Base-by-base conservation (phyloP, 1,140 invertebrate genomes). In the Marisa cornuarietis region DNA sequence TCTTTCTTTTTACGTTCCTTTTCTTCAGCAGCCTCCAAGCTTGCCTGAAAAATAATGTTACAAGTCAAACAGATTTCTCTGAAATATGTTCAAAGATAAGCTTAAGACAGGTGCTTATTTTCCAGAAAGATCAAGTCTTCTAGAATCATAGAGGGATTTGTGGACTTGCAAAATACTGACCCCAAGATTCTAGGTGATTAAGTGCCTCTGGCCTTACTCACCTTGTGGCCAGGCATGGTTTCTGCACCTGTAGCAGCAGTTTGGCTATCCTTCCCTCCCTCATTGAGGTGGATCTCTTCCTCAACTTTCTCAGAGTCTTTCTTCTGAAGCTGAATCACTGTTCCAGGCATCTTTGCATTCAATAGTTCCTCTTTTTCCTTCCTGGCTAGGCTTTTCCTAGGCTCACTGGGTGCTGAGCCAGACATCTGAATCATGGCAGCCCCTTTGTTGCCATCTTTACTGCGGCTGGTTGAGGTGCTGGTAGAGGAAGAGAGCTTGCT, bases 221-320 rank as follows among this genome's bases (percentile, higher is more conserved):
- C 85, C 81, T 84, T 86, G 51, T 86, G 84, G 26, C 85, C 85
- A 22, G 75, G 71, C 72, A 84, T 65, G 76, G 73, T 83, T 18
- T 83, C 83, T 62, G 82, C 68, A 11, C 42, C 76, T 69, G 63
- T 62, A 42, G 79, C 63, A 16, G 42, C 76, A 26, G 78, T 63
- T 26, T 83, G 74, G 71, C 52, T 62, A 63, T 81, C 68, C 24
- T 52, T 58, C 26, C 68, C 73, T 26, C 62, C 18, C 24, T 61
- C 22, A 20, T 74, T 72, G 69, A 81, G 71, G 49, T 61, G 49
- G 24, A 81, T 77, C 71, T 81, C 80, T 63, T 81, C 80, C 71
- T 81, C 80, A 52, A 81, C 80, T 69, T 78, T 69, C 49, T 83
- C 31, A 3, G 76, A 69, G 16, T 71, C 80, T 51, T 68, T 77